Conservation (phyloP, 2,888 invertebrate species). For the Oscheius sp. region DNA sequence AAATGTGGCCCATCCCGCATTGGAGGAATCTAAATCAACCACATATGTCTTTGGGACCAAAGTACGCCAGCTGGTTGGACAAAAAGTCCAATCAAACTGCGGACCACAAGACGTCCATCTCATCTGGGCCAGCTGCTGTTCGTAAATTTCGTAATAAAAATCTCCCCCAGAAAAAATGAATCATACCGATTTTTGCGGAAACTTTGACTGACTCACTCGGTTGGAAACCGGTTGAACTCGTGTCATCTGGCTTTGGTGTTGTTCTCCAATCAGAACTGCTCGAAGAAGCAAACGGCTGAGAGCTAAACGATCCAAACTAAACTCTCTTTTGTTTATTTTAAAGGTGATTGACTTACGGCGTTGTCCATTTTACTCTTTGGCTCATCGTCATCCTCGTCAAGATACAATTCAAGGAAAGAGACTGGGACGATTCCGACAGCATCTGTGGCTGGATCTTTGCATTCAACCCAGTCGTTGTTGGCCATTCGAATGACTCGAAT, state of each 20-base stretch:
- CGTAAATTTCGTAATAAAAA: too few relatives aligned
- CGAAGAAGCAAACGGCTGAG: slow-evolving; percentile 17
- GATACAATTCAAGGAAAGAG: slow-evolving; percentile 61
- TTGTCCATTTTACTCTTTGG: neutral
- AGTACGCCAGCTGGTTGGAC: too few relatives aligned
- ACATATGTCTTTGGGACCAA: too few relatives aligned
- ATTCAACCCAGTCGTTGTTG: slow-evolving; percentile 62
- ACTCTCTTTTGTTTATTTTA: neutral
- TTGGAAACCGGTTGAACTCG: neutral
- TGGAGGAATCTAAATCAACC: slow-evolving; percentile 14
- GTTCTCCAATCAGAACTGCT: slow-evolving; percentile 33
- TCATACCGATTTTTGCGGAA: neutral
- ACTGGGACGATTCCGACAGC: slow-evolving; percentile 60
- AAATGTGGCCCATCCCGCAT: slow-evolving; percentile 45
- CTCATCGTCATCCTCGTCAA: slow-evolving; percentile 54
- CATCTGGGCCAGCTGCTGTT: neutral
- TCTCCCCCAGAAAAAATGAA: neutral
- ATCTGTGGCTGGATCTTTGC: slow-evolving; percentile 58
- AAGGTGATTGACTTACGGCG: neutral
- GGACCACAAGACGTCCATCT: too few relatives aligned
- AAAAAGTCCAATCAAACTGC: too few relatives aligned
- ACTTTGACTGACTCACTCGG: slow-evolving; percentile 11
- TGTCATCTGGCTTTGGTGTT: slow-evolving; percentile 13
- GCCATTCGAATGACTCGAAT: slow-evolving; percentile 56
- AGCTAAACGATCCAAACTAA: slow-evolving; percentile 28